Evolutionary conservation across 2,888 invertebrate genomes (phyloP).

Genomic region (Empis stercorea): DNA sequence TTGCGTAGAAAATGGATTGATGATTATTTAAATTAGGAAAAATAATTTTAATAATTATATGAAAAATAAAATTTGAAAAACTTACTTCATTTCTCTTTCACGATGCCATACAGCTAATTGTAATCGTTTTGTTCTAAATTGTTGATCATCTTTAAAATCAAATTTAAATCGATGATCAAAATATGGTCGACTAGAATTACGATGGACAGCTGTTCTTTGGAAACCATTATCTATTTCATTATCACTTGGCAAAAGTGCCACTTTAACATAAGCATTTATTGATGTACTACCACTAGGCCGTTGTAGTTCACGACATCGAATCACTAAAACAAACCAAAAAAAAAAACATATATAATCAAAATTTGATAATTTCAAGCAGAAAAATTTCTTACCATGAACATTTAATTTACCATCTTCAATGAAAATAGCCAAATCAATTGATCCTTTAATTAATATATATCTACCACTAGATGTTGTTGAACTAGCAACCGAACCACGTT

Average conservation of each 20-base stretch:
- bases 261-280: constrained; percentile 74
- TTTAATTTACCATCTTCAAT: constrained; percentile 46
- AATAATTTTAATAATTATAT: not conserved
- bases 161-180: constrained; percentile 68
- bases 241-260: constrained; percentile 24
- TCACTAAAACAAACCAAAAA: constrained; percentile 45
- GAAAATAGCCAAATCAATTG: constrained; percentile 49
- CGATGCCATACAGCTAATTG: constrained; percentile 79
- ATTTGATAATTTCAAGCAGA: no score
- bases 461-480: constrained; percentile 20
- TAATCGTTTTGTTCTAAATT: constrained; percentile 39
- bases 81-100: constrained; percentile 68
- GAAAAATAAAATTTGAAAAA: constrained; percentile 14
- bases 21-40: no score
- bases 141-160: constrained; percentile 28
- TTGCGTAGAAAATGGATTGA: no score
- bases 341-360: constrained; percentile 12
- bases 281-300: constrained; percentile 48
- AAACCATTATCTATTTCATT: constrained; percentile 37
- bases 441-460: constrained; percentile 36
- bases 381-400: constrained; percentile 50
- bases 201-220: constrained; percentile 69
- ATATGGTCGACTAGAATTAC: constrained; percentile 61
- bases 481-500: constrained; percentile 41
- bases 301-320: constrained; percentile 61